phyloP scores from a whole-genome alignment of 2,888 invertebrate species.

The Yponomeuta malinellus region DNA sequence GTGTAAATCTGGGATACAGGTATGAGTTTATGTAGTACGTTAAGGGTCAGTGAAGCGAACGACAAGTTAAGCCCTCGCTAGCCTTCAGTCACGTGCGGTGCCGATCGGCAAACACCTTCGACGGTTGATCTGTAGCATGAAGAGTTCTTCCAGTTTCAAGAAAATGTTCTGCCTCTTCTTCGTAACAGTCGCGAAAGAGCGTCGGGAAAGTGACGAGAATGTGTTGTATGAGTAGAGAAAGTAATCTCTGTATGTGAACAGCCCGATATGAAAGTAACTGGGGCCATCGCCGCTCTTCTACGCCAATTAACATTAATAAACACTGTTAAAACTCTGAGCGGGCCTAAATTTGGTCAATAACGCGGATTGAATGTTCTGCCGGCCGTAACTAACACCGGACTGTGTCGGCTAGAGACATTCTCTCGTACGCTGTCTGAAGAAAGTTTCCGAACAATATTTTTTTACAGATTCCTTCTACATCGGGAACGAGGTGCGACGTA shows the following conservation, averaged over 20 bases:
- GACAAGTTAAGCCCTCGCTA: too few relatives aligned
- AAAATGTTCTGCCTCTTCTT: not conserved
- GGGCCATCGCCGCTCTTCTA: slow-evolving; percentile 27
- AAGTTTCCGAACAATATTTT: too few relatives aligned
- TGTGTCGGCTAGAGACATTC: too few relatives aligned
- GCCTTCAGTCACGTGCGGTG: too few relatives aligned
- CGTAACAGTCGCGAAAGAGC: slow-evolving; percentile 1
- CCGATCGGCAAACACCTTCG: too few relatives aligned
- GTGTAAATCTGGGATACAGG: too few relatives aligned
- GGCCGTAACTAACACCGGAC: not conserved
- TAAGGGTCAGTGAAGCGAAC: too few relatives aligned
- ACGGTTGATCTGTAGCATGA: too few relatives aligned
- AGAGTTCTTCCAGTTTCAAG: not conserved
- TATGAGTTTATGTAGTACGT: too few relatives aligned
- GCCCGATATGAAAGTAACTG: slow-evolving; percentile 50
- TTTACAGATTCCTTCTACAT: too few relatives aligned
- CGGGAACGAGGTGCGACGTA: too few relatives aligned
- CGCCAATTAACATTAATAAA: slow-evolving; percentile 25
- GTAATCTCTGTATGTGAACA: slow-evolving; percentile 41
- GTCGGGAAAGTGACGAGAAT: slow-evolving; percentile 57
- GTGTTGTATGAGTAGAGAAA: slow-evolving; percentile 65
- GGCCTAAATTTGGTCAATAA: slow-evolving; percentile 4
- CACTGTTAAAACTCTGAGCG: not conserved
- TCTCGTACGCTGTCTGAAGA: too few relatives aligned
- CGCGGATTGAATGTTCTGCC: not conserved